Conservation (phyloP, 2,113 vertebrate genomes). For the Halichoeres trimaculatus region DNA sequence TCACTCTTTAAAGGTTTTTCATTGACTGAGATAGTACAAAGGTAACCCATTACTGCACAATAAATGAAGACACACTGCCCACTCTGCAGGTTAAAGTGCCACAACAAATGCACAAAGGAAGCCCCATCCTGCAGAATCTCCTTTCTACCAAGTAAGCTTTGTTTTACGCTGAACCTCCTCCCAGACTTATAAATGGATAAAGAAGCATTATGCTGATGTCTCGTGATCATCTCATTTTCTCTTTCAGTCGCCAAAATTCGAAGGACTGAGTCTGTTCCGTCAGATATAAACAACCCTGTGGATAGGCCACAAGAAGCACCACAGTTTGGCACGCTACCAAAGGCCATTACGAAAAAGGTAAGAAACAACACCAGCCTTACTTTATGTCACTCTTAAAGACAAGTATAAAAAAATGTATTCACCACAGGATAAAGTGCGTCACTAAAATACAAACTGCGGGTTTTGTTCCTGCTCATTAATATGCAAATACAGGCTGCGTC, state of each 20-base stretch:
- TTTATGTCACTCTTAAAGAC: no score
- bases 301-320: constrained; percentile 91
- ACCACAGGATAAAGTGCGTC: background rate
- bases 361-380: background rate
- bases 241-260: constrained; percentile 91
- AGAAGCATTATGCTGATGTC: background rate
- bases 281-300: constrained; percentile 97
- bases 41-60: background rate
- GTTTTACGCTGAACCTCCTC: background rate
- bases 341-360: constrained; percentile 98
- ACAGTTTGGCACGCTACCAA: constrained; percentile 94
- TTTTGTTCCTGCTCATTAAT: background rate
- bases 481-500: background rate
- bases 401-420: no score
- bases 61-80: background rate
- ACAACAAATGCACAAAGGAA: constrained; percentile 99
- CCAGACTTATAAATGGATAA: background rate
- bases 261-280: constrained; percentile 97
- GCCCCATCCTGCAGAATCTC: constrained; percentile 97
- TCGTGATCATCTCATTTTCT: constrained; percentile 26
- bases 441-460: background rate
- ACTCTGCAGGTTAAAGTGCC: constrained; percentile 94
- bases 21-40: background rate
- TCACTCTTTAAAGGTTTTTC: background rate
- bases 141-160: constrained; percentile 92